A percentile compares a stretch with the other conserved stretches of the same genome.
Evolutionary conservation across 2,888 invertebrate species (phyloP).

Genomic region (Hirtodrosophila cameraria): DNA sequence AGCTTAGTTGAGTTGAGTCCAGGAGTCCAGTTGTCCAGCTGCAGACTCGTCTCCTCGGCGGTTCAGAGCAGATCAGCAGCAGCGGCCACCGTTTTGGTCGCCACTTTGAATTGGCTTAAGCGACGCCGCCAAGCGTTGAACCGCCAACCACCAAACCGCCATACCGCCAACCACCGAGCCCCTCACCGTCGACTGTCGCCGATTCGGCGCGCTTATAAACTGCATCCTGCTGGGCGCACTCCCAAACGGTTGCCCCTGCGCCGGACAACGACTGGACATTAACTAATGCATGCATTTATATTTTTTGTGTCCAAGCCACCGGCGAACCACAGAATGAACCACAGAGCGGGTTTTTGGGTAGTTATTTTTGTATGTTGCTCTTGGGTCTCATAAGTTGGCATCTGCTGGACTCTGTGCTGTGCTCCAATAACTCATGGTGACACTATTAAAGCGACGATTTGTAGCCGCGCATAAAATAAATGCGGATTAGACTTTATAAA

Average conservation of each 20-base stretch:
- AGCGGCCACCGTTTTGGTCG: constrained; percentile 71
- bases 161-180: constrained; percentile 19
- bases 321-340: background rate
- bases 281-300: constrained; percentile 78
- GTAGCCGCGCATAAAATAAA: constrained; percentile 84
- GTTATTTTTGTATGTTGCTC: background rate
- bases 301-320: constrained; percentile 44
- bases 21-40: constrained; percentile 24
- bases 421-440: constrained; percentile 83
- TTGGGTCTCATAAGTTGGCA: constrained; percentile 23
- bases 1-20: constrained; percentile 27
- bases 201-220: constrained; percentile 78
- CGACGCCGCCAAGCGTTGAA: too few species aligned
- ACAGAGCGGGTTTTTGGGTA: constrained; percentile 9
- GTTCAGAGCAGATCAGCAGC: constrained; percentile 33
- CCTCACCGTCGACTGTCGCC: constrained; percentile 51
- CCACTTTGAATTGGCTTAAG: constrained; percentile 80
- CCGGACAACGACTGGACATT: constrained; percentile 72
- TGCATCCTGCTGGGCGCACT: constrained; percentile 74
- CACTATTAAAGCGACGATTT: constrained; percentile 84
- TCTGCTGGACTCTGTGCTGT: constrained; percentile 32
- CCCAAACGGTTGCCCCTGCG: constrained; percentile 63
- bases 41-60: constrained; percentile 3
- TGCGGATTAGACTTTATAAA: constrained; percentile 84
- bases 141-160: constrained; percentile 27